Evolutionary conservation across 2,797 vertebrate genomes (phyloP), one percentile per base, ranked within the genome.

Genomic region (Rachycentron canadum): DNA sequence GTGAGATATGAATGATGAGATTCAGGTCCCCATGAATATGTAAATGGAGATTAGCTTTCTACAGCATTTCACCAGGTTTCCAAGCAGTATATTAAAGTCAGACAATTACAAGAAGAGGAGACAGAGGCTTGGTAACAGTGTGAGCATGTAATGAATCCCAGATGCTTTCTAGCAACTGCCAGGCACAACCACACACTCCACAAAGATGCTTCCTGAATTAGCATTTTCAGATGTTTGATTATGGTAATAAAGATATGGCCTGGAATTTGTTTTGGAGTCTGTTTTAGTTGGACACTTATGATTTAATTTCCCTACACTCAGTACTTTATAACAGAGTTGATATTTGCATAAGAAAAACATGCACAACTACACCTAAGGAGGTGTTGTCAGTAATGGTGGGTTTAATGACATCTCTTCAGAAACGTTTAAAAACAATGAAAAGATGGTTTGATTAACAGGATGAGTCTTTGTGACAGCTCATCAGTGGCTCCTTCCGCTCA

Each of bases 121-220:
- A 64, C 5, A 34, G 28, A 28, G 47, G 14, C 34, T 40, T 28
- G 4, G 14, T 52, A 43, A 49, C 47, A 43, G 26, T 25, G 32
- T 57, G 52, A 78, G 58, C 55, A 49, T 47, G 55, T 61, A 80
- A 77, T 77, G 26, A 86, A 76, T 61, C 23, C 10, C 43, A 80
- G 52, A 75, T 80, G 62, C 64, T 70, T 52, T n/a, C 43, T 36
- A 2, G 12, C 13, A 45, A 66, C 53, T 34, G 23, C 10, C 7
- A 36, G 21, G 3, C 52, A 36, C 32, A 69, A 25, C 14, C 47
- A 68, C n/a, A 62, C 40, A 60, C 53, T 61, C n/a, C 10, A 55
- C 30, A 9, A 53, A 28, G 26, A 72, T 4, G 2, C 23, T 21
- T 57, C 40, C 34, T 38, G 30, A 78, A 65, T 38, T 21, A 52